Conservation (phyloP, 1,140 invertebrate genomes). For the Pemphigus obesinymphae region DNA sequence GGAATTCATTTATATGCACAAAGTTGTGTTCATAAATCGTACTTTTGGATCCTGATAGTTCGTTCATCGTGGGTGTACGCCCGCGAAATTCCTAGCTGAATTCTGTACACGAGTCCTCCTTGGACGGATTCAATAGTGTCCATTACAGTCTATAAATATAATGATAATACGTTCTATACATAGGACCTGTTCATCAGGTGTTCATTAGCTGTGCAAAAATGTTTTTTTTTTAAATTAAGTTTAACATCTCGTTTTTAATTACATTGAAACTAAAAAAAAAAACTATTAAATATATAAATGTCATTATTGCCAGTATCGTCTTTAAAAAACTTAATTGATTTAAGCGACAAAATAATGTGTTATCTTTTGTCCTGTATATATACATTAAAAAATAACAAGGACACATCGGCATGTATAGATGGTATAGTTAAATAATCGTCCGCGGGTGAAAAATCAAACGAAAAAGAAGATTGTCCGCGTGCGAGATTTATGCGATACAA, state of each 20-base stretch:
- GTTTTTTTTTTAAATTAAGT: slow-evolving; percentile 25
- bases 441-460: not conserved
- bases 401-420: not conserved
- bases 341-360: not conserved
- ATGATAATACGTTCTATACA: not conserved
- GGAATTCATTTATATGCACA: not conserved
- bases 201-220: not conserved
- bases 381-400: not conserved
- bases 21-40: slow-evolving; percentile 20
- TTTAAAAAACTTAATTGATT: not conserved
- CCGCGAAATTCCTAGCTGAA: not conserved
- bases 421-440: not conserved
- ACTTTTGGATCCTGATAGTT: not conserved
- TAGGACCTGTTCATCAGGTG: not conserved
- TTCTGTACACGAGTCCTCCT: not conserved
- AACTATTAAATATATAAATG: not conserved
- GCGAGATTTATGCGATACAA: not conserved
- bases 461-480: not conserved
- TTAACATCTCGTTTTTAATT: not conserved
- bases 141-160: not conserved
- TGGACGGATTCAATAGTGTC: not conserved
- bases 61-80: not conserved
- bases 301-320: not conserved
- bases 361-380: not conserved
- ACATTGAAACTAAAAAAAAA: not conserved